Evolutionary conservation across 2,797 vertebrate genomes (phyloP).

Genomic region (Microctenopoma steveboyesi): DNA sequence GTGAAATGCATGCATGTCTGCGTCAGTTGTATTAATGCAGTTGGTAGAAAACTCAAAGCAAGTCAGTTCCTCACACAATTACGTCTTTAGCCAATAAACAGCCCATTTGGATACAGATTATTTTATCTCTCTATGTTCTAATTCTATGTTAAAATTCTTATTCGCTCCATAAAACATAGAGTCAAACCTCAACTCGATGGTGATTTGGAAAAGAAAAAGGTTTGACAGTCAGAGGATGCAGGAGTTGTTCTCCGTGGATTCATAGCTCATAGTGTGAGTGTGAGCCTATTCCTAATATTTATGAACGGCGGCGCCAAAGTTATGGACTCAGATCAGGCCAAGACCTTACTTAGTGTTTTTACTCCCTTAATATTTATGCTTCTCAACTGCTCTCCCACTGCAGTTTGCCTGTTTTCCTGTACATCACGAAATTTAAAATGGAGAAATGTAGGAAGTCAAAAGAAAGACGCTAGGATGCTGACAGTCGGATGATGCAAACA

Average conservation of each 20-base stretch:
- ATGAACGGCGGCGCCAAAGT: constrained; percentile 75
- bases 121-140: background rate
- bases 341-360: constrained; percentile 77
- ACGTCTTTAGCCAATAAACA: background rate
- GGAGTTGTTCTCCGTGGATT: constrained; percentile 60
- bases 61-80: background rate
- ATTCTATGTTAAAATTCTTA: background rate
- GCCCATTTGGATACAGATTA: background rate
- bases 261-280: constrained; percentile 71
- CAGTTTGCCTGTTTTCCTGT: constrained; percentile 60
- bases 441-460: constrained; percentile 1
- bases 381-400: constrained; percentile 31
- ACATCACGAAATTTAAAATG: constrained; percentile 38
- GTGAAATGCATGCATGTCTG: constrained; percentile 21
- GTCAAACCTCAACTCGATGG: constrained; percentile 41
- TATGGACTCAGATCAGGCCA: constrained; percentile 74
- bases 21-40: constrained; percentile 22
- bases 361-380: constrained; percentile 80
- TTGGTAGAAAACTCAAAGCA: background rate
- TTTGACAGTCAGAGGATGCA: constrained; percentile 37
- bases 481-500: background rate
- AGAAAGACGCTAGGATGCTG: background rate
- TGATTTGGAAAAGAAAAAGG: constrained; percentile 65
- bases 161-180: constrained; percentile 4
- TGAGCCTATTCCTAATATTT: constrained; percentile 81